A percentile compares a stretch with the other conserved stretches of the same genome.
Conservation (phyloP, 2,797 vertebrate species). For the Salmo trutta region DNA sequence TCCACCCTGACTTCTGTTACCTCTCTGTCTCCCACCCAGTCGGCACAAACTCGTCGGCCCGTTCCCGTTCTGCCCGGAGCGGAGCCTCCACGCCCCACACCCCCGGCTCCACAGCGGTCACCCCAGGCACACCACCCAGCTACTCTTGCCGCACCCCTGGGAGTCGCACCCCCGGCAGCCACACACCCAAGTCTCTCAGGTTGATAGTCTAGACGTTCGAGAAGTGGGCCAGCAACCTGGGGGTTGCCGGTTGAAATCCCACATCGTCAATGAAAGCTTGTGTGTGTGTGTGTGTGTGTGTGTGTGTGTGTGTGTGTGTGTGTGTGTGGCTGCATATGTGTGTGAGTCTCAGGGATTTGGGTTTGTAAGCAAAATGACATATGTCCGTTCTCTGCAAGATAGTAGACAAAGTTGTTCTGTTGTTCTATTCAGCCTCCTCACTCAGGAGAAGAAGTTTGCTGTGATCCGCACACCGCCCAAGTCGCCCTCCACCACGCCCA, state of each 20-base stretch:
- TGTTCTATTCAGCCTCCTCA: neutral
- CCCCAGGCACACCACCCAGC: constrained; percentile 90
- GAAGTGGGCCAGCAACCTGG: neutral
- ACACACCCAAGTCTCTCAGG: constrained; percentile 91
- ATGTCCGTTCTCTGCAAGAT: neutral
- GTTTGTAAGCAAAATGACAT: neutral
- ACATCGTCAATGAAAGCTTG: neutral
- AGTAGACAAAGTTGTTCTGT: neutral
- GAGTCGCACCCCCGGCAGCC: constrained; percentile 88
- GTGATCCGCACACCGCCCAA: constrained; percentile 94
- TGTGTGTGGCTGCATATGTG: neutral
- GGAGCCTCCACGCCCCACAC: constrained; percentile 88
- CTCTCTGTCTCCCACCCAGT: neutral
- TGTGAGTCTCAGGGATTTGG: constrained; percentile 26
- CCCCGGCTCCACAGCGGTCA: constrained; percentile 90
- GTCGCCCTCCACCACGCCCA: constrained; percentile 87
- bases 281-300: too few relatives aligned
- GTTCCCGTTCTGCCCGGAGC: constrained; percentile 88
- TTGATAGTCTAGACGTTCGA: constrained; percentile 61
- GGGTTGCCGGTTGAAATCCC: neutral
- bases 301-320: too few relatives aligned
- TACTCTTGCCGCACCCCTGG: constrained; percentile 93
- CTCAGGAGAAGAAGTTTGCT: constrained; percentile 92
- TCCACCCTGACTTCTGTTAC: neutral
- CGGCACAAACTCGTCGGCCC: constrained; percentile 86